Percentiles rank a stretch among this genome's conserved stretches.
Evolutionary conservation across 2,888 invertebrate species (phyloP).

Genomic region (Acanthoscelides obtectus): DNA sequence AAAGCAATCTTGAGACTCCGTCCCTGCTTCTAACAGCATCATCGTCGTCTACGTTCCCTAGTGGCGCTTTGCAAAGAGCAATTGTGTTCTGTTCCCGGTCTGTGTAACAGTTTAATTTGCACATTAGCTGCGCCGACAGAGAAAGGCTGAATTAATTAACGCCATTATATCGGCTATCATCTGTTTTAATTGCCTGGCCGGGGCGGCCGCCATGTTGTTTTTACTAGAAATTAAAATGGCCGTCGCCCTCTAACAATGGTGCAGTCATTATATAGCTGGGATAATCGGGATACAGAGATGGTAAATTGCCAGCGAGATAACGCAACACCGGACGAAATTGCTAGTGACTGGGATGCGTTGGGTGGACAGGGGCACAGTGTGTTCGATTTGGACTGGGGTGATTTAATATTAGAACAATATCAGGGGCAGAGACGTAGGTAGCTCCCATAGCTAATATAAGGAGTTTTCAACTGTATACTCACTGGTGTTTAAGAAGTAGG

Average conservation of each 20-base stretch:
- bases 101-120: conserved; percentile 51
- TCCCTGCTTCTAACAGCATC: not conserved
- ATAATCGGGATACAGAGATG: conserved; percentile 49
- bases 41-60: conserved; percentile 8
- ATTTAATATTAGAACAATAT: no score
- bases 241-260: conserved; percentile 48
- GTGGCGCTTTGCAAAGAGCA: conserved; percentile 22
- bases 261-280: conserved; percentile 46
- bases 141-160: conserved; percentile 52
- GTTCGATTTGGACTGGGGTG: no score
- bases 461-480: no score
- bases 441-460: no score
- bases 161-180: conserved; percentile 51
- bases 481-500: no score
- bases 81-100: conserved; percentile 37
- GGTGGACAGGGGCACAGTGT: not conserved
- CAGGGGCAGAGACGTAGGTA: no score
- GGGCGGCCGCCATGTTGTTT: conserved; percentile 50
- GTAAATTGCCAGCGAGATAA: conserved; percentile 49
- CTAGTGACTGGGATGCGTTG: not conserved
- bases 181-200: conserved; percentile 50
- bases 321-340: conserved; percentile 34
- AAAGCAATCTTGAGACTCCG: not conserved
- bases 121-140: conserved; percentile 48
- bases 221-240: conserved; percentile 51